Conservation (phyloP, 2,797 vertebrate genomes). For the Silurus lanzhouensis region DNA sequence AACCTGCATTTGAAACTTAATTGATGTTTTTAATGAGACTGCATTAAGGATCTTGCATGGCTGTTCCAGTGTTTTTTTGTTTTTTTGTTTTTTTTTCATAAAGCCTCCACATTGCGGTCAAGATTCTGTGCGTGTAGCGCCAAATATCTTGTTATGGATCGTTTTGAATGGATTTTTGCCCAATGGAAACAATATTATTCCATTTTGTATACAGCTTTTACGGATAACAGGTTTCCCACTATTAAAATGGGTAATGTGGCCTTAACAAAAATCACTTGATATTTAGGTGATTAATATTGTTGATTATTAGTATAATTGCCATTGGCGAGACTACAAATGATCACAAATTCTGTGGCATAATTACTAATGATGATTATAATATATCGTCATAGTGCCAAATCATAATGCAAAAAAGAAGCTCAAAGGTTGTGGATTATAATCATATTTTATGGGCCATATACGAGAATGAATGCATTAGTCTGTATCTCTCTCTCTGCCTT, state of each 20-base stretch:
- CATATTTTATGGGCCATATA: not conserved
- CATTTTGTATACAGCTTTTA: not conserved
- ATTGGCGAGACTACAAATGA: not conserved
- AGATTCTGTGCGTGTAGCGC: not conserved
- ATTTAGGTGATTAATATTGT: not conserved
- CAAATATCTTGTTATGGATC: not conserved
- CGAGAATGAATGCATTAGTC: not conserved
- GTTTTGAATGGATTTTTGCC: not conserved
- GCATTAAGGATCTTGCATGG: not conserved
- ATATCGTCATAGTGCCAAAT: not conserved
- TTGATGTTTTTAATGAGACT: conserved; percentile 35
- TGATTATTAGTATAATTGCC: not conserved
- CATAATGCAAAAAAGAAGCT: not conserved
- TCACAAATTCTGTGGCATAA: not conserved
- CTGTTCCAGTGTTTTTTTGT: too few relatives aligned
- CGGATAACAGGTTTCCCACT: not conserved
- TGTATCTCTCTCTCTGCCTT: not conserved
- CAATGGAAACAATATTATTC: not conserved
- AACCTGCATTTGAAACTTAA: conserved; percentile 13
- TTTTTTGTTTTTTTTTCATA: not conserved
- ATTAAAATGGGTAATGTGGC: not conserved
- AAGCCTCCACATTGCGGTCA: not conserved
- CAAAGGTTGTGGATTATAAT: not conserved
- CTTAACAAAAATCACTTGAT: not conserved
- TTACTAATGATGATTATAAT: not conserved